Conservation (phyloP, 1,140 invertebrate species). For the Papilio glaucus region DNA sequence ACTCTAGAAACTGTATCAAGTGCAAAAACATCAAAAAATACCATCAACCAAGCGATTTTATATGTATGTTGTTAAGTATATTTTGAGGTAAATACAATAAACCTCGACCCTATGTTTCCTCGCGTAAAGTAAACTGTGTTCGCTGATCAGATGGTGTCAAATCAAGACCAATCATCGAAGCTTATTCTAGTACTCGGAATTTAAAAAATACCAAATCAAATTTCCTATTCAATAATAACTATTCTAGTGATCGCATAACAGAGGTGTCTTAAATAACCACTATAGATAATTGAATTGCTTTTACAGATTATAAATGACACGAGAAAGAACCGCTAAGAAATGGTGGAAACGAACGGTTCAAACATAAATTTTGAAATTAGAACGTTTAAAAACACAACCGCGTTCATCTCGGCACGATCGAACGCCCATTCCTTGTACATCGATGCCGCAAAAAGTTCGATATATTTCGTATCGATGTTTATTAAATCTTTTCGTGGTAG, state of each 20-base stretch:
- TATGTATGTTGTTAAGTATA: too few species aligned
- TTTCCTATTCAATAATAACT: background rate
- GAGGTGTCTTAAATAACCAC: conserved; percentile 13
- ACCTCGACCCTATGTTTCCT: too few species aligned
- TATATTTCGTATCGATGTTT: conserved; percentile 22
- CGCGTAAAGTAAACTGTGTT: too few species aligned
- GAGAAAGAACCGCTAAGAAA: conserved; percentile 8
- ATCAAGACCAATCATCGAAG: background rate
- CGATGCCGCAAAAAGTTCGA: conserved; percentile 18
- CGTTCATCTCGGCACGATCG: conserved; percentile 1
- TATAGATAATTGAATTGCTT: conserved; percentile 23
- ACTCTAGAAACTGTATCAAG: too few species aligned
- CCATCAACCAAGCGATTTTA: too few species aligned
- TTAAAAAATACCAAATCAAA: too few species aligned
- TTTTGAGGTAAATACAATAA: too few species aligned
- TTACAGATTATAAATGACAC: conserved; percentile 16
- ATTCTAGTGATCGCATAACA: background rate
- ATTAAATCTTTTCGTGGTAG: conserved; percentile 21
- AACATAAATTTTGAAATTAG: conserved; percentile 37
- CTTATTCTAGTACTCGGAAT: background rate
- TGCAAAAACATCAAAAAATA: too few species aligned
- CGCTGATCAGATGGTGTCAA: background rate
- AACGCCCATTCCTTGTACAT: conserved; percentile 32
- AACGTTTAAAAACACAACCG: conserved; percentile 21
- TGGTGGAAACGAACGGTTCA: conserved; percentile 18